phyloP scores from a whole-genome alignment of 2,113 vertebrate species.

The Chelonoidis abingdonii region DNA sequence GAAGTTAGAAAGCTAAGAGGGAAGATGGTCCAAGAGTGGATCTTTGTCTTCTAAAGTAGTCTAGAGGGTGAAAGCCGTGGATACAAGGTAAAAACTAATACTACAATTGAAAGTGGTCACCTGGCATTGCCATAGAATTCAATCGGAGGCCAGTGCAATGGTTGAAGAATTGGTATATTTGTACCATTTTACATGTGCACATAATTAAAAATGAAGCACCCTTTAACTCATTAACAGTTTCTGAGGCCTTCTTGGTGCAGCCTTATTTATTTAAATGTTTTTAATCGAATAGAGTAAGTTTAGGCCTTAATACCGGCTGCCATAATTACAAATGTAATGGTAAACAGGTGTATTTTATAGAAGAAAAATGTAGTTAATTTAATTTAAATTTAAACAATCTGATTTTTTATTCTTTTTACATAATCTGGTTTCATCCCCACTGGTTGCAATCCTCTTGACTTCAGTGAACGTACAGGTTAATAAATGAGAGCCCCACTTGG shows the following conservation, averaged over 20 bases:
- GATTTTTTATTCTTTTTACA: background rate
- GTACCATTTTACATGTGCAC: background rate
- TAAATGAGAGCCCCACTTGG: background rate
- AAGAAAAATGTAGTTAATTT: background rate
- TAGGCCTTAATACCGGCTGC: background rate
- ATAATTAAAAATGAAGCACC: background rate
- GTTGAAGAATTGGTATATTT: background rate
- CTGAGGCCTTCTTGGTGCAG: background rate
- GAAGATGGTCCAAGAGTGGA: background rate
- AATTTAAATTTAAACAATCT: background rate
- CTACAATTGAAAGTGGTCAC: background rate
- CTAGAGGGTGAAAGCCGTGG: background rate
- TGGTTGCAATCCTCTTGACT: background rate
- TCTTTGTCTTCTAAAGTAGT: background rate
- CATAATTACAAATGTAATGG: background rate
- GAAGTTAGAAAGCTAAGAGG: background rate
- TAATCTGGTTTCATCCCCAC: background rate
- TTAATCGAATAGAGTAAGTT: background rate
- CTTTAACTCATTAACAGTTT: background rate
- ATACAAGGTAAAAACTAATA: background rate
- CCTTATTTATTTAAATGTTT: background rate
- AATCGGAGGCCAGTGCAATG: background rate
- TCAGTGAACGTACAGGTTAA: background rate
- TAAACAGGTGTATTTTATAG: background rate
- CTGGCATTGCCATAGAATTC: background rate